Evolutionary conservation across 2,797 vertebrate genomes (phyloP), one percentile per base, ranked within the genome.

Genomic region (Leptatherina wallacei): DNA sequence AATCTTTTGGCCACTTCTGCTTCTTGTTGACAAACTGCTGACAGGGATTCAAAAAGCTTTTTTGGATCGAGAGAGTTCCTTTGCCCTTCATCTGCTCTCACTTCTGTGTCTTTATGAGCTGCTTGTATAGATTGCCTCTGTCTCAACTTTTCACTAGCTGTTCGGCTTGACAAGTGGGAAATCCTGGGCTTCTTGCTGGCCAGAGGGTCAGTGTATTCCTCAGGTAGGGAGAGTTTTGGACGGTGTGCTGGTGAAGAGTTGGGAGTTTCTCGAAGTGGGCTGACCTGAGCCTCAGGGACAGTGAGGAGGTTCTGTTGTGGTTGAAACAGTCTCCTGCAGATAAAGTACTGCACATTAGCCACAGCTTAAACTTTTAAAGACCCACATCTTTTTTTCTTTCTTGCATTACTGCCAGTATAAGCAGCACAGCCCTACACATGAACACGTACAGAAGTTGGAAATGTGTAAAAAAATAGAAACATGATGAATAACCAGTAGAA

Each of bases 161-260:
- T 70, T 74, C 95, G 94, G 81, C 93, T 93, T 3, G 94, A 85
- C 69, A 96, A 59, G 65, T 94, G 97, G 0, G 97, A 98, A 57
- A 98, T 95, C 78, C 97, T 88, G 68, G 94, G 95, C 80, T 96
- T 97, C 88, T 97, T 98, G 83, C 71, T 95, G 80, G 91, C 87
- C 80, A 96, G 65, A 0, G 96, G 95, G 75, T 98, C 96, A 0
- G 95, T 95, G 81, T 96, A 95, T 6, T 97, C 96, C 60, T 92
- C 79, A 0, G 89, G 88, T 0, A 94, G 90, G 2, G 92, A 72
- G 42, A 92, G 95, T 87, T 96, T 97, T 83, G 96, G 86, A 11
- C 77, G 86, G 6, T 92, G 92, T 2, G 91, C 94, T 8, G 96
- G 96, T 0, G 96, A 96, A 1, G 95, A 94, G 89, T 86, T 94